These are phyloP conservation scores for Electrophaes corylata DNA, from an alignment of 2,888 invertebrate species.

Conservation along the genomic window DNA sequence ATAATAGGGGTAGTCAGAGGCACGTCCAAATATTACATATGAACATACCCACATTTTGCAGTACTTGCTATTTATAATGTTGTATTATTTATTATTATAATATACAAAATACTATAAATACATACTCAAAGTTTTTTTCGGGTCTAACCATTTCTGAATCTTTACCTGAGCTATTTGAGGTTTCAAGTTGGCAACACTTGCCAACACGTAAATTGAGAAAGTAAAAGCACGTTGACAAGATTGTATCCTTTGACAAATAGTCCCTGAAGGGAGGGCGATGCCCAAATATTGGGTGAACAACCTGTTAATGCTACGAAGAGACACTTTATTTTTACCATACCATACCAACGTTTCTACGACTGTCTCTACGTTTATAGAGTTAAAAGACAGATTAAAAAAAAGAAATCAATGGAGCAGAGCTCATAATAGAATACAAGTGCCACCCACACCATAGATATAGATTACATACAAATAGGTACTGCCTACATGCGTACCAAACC, in stretches of 20 bases:
- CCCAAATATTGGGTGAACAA: slow-evolving; percentile 82
- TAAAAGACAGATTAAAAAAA: slow-evolving; percentile 38
- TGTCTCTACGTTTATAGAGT: slow-evolving; percentile 49
- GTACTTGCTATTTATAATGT: too few species aligned
- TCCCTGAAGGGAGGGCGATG: slow-evolving; percentile 71
- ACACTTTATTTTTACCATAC: slow-evolving; percentile 84
- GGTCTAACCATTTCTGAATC: neutral
- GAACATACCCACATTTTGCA: too few species aligned
- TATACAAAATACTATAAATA: too few species aligned
- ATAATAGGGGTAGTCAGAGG: too few species aligned
- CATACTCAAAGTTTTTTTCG: too few species aligned
- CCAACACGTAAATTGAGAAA: slow-evolving; percentile 52
- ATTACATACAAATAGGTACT: slow-evolving; percentile 23
- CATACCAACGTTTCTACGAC: slow-evolving; percentile 60
- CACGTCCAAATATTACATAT: too few species aligned
- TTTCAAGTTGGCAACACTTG: slow-evolving; percentile 18
- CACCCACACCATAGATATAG: slow-evolving; percentile 39
- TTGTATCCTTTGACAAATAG: slow-evolving; percentile 76
- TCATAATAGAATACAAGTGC: slow-evolving; percentile 44
- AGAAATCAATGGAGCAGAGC: slow-evolving; percentile 30
- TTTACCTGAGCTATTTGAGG: neutral
- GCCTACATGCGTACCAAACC: neutral
- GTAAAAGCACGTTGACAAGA: slow-evolving; percentile 55
- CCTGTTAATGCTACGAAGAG: slow-evolving; percentile 80
- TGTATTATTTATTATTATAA: too few species aligned